A percentile compares a stretch with the other conserved stretches of the same genome.
These are phyloP conservation scores for Hyphantria cunea DNA, from an alignment of 1,140 invertebrate species.

Conservation along the genomic window DNA sequence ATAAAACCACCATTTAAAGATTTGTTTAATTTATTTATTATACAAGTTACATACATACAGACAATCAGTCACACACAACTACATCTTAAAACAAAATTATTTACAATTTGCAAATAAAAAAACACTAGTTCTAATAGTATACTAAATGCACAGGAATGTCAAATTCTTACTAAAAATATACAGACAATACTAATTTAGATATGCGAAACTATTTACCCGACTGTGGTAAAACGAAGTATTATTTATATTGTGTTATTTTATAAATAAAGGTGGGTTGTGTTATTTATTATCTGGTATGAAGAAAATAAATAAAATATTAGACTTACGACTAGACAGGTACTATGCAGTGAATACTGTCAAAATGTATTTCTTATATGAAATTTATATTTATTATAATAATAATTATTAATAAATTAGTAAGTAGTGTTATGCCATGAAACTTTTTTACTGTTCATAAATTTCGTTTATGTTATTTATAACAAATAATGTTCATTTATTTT, in stretches of 20 bases:
- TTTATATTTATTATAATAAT: conserved; percentile 29
- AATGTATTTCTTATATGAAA: conserved; percentile 31
- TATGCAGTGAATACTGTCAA: conserved; percentile 73
- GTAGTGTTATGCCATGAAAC: conserved; percentile 31
- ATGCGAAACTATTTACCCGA: conserved; percentile 9
- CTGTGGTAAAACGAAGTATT: background rate
- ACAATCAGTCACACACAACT: conserved; percentile 30
- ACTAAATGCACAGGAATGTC: conserved; percentile 54
- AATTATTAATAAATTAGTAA: conserved; percentile 29
- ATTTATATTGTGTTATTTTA: conserved; percentile 11
- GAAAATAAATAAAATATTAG: conserved; percentile 39
- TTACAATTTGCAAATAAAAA: conserved; percentile 42
- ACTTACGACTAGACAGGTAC: conserved; percentile 77
- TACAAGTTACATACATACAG: conserved; percentile 31
- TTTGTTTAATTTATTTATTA: conserved; percentile 33
- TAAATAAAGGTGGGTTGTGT: conserved; percentile 35
- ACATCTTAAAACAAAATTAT: conserved; percentile 38
- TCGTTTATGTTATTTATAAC: background rate
- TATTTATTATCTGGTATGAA: conserved; percentile 7
- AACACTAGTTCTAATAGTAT: conserved; percentile 28
- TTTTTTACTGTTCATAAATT: no score
- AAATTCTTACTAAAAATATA: conserved; percentile 29
- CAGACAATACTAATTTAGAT: conserved; percentile 9
- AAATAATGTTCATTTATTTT: background rate
- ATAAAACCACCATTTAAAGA: background rate